Evolutionary conservation across 2,113 vertebrate species (phyloP).

Genomic region (Mastomys natalensis): DNA sequence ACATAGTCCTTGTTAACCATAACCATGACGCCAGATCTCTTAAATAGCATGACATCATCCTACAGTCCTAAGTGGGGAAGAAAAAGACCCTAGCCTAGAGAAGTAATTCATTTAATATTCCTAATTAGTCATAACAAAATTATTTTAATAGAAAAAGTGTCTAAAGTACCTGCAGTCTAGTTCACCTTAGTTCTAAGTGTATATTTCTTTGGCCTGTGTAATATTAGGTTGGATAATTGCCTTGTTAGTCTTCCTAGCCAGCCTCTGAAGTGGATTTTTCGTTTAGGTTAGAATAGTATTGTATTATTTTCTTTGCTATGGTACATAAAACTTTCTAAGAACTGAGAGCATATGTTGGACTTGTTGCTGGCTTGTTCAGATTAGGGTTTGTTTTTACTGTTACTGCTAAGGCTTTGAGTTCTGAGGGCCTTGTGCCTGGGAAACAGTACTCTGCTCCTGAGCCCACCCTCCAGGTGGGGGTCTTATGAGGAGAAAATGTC

Average conservation of each 20-base stretch:
- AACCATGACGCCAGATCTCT: slow-evolving; percentile 50
- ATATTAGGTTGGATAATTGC: slow-evolving; percentile 65
- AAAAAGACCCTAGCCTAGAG: not conserved
- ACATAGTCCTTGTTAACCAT: slow-evolving; percentile 7
- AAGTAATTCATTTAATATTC: slow-evolving; percentile 48
- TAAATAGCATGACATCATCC: slow-evolving; percentile 48
- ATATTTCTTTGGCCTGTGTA: not conserved
- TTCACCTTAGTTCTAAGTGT: not conserved
- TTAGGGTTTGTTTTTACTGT: not conserved
- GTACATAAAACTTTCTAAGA: slow-evolving; percentile 49
- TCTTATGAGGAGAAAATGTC: not conserved
- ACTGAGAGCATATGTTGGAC: slow-evolving; percentile 24
- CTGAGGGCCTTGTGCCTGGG: not conserved
- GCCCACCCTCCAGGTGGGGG: fast-evolving
- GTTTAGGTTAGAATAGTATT: not conserved
- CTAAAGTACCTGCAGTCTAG: not conserved
- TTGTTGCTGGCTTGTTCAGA: slow-evolving; percentile 51
- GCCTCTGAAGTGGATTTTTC: slow-evolving; percentile 14
- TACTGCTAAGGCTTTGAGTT: not conserved
- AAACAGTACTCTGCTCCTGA: not conserved
- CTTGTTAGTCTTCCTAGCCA: slow-evolving; percentile 9
- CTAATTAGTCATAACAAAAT: slow-evolving; percentile 47
- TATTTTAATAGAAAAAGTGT: slow-evolving; percentile 38
- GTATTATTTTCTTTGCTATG: slow-evolving; percentile 45
- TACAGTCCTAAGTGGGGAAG: not conserved